Conservation (phyloP, 2,888 invertebrate genomes). For the Tromatobia lineatoria region DNA sequence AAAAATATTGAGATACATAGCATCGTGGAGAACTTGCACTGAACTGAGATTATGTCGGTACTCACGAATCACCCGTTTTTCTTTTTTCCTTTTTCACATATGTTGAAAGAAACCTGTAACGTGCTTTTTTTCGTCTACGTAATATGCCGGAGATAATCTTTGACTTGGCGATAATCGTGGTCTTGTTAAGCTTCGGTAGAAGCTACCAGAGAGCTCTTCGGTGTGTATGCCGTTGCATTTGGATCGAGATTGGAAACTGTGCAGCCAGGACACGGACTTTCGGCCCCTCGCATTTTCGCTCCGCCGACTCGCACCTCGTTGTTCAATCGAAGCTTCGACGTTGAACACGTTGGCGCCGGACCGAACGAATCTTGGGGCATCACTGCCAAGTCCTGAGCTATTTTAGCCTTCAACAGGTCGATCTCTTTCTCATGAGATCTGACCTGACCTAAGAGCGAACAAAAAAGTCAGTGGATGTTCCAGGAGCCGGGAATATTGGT, state of each 20-base stretch:
- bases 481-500: background rate
- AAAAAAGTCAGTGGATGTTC: slow-evolving; percentile 3
- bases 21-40: slow-evolving; percentile 57
- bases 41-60: slow-evolving; percentile 62
- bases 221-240: slow-evolving; percentile 96
- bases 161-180: slow-evolving; percentile 55
- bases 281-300: slow-evolving; percentile 82
- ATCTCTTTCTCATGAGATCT: slow-evolving; percentile 96
- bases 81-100: slow-evolving; percentile 42
- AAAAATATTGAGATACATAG: slow-evolving; percentile 47
- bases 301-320: slow-evolving; percentile 82
- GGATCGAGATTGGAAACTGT: slow-evolving; percentile 91
- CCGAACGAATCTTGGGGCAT: slow-evolving; percentile 92
- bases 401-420: slow-evolving; percentile 95
- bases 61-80: slow-evolving; percentile 58
- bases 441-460: slow-evolving; percentile 89
- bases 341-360: slow-evolving; percentile 87
- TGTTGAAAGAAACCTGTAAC: slow-evolving; percentile 59
- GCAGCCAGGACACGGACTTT: slow-evolving; percentile 84
- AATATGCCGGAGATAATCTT: slow-evolving; percentile 14
- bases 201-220: slow-evolving; percentile 89
- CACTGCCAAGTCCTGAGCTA: slow-evolving; percentile 97
- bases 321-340: slow-evolving; percentile 88
- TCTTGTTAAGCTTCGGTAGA: slow-evolving; percentile 87
- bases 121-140: slow-evolving; percentile 51